Evolutionary conservation across 2,797 vertebrate genomes (phyloP).

Genomic region (Acrocephalus scirpaceus): DNA sequence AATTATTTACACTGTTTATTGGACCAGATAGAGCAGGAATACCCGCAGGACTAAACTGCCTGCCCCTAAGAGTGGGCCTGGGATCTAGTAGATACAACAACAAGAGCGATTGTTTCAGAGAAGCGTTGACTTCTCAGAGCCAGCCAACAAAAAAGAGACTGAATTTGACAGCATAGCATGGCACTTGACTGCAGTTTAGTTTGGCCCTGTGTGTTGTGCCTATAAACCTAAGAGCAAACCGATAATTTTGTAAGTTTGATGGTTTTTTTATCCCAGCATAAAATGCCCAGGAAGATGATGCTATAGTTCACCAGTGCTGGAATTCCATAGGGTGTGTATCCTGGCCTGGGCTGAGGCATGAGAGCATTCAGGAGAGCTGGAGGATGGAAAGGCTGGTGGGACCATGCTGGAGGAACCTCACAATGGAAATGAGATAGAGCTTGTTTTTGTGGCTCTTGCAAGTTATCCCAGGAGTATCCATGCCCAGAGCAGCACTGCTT

Average conservation of each 20-base stretch:
- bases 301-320: not conserved
- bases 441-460: not conserved
- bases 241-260: not conserved
- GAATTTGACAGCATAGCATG: not conserved
- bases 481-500: not conserved
- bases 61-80: not conserved
- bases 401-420: not conserved
- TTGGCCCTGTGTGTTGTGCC: not conserved
- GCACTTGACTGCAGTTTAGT: not conserved
- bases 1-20: not conserved
- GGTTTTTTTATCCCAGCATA: not conserved
- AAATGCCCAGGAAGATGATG: not conserved
- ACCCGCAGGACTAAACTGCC: not conserved
- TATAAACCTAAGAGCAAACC: not conserved
- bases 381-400: not conserved
- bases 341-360: not conserved
- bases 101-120: not conserved
- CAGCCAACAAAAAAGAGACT: not conserved
- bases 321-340: not conserved
- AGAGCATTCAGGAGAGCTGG: not conserved
- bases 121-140: not conserved
- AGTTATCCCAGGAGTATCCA: not conserved
- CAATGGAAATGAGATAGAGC: not conserved
- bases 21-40: not conserved
- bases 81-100: not conserved